Evolutionary conservation across 1,140 invertebrate genomes (phyloP).

Genomic region (Anoplophora glabripennis): DNA sequence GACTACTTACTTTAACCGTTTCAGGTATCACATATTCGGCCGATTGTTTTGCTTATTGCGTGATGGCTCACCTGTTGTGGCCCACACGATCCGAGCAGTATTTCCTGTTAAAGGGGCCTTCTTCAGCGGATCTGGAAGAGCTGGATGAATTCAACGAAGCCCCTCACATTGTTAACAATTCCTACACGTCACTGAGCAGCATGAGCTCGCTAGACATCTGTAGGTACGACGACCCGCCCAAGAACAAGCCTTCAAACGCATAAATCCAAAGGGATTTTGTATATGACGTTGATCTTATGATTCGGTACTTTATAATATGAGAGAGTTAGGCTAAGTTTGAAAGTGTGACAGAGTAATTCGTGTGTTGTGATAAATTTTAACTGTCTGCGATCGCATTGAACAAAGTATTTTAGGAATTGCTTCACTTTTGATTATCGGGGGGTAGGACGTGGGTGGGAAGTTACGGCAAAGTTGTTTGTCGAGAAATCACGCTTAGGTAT

Average conservation of each 20-base stretch:
- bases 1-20: conserved; percentile 25
- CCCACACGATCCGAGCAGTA: conserved; percentile 88
- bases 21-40: conserved; percentile 90
- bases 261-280: conserved; percentile 16
- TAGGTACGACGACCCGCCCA: conserved; percentile 41
- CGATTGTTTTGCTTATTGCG: conserved; percentile 89
- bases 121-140: conserved; percentile 72
- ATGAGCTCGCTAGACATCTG: conserved; percentile 43
- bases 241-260: conserved; percentile 37
- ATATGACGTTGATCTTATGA: neutral
- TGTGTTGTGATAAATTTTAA: conserved; percentile 1
- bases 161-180: conserved; percentile 76
- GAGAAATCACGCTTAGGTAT: too few relatives aligned
- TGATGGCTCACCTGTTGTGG: conserved; percentile 92
- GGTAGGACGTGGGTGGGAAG: too few relatives aligned
- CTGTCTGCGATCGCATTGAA: neutral
- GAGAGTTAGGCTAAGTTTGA: neutral
- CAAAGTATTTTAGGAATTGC: too few relatives aligned
- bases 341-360: neutral
- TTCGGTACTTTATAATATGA: conserved; percentile 10
- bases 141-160: conserved; percentile 90
- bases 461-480: too few relatives aligned
- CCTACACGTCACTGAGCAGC: conserved; percentile 44
- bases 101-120: conserved; percentile 69
- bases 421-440: too few relatives aligned